Base-by-base conservation (phyloP, 2,888 invertebrate genomes). In the Apoda limacodes region DNA sequence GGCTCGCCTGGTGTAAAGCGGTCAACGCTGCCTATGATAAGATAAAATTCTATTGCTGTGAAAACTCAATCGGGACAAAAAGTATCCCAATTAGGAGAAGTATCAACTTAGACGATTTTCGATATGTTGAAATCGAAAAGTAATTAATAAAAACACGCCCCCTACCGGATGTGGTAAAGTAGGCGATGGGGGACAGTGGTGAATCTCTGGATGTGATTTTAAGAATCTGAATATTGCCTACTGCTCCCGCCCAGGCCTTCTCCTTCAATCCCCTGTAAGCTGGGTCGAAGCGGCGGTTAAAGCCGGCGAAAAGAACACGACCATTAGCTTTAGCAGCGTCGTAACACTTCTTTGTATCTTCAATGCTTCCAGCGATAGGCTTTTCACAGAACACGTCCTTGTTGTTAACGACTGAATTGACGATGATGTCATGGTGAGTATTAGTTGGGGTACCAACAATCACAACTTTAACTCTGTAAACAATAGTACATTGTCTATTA, bases 361-460 rank as follows among this genome's bases (percentile, higher is more conserved):
- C 64, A 3, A 74, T 63, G 35, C 74, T 70, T 44, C 84, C 82
- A 1, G 87, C 84, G 6, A 88, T 82, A 0, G 88, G 89, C 48
- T 89, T 89, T 56, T 89, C 88, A 45, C 87, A 87, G 54, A 87
- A 88, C 0, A 89, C 86, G 11, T 84, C 83, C 50, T 88, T 88
- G 38, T 82, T 75, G 31, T 75, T 66, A 6, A 71, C 61, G 22
- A 87, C 59, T 2, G 84, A 74, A 34, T 69, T 71, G 1, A 68
- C 68, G 0, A 85, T 82, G 10, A 85, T 82, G 4, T 58, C 63
- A 45, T 84, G 83, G 48, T 87, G 87, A 1, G 85, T 81, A 54
- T 58, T 71, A 0, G 86, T 87, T 1, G 87, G 86, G 0, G 85
- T 83, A 1, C 78, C 72, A 11, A 86, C 74, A 30, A 87, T 55